Evolutionary conservation across 2,888 invertebrate species (phyloP).

Genomic region (Tromatobia lineatoria): DNA sequence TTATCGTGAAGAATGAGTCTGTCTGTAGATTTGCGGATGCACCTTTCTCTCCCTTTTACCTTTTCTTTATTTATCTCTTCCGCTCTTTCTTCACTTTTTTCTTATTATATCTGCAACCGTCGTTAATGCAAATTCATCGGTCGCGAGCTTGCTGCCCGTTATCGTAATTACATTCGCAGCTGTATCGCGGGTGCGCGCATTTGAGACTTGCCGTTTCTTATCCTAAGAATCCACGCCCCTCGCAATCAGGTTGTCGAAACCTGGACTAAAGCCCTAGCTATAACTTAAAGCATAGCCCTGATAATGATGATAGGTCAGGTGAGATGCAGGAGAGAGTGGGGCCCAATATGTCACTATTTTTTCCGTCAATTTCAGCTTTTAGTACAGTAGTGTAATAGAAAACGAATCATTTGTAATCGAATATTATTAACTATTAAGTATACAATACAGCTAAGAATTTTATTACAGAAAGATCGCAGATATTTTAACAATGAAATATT

Average conservation of each 20-base stretch:
- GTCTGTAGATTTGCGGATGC: slow-evolving; percentile 2
- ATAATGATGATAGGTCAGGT: neutral
- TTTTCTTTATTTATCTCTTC: slow-evolving; percentile 33
- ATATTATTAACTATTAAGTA: too few relatives aligned
- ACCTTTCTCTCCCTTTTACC: slow-evolving; percentile 9
- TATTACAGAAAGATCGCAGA: too few relatives aligned
- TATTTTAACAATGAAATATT: too few relatives aligned
- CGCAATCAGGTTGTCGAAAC: neutral
- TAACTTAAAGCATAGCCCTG: slow-evolving; percentile 4
- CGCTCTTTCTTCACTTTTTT: slow-evolving; percentile 43
- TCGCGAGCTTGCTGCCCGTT: slow-evolving; percentile 72
- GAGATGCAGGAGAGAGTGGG: too few relatives aligned
- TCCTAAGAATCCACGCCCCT: slow-evolving; percentile 45
- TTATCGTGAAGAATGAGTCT: slow-evolving; percentile 19
- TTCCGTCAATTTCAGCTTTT: too few relatives aligned
- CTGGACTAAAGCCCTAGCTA: neutral
- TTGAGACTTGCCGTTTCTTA: slow-evolving; percentile 77
- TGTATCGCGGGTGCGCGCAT: slow-evolving; percentile 75
- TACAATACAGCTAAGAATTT: too few relatives aligned
- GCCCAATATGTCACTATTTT: too few relatives aligned
- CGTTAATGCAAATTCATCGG: slow-evolving; percentile 79
- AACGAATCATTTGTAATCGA: too few relatives aligned
- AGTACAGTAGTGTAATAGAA: too few relatives aligned
- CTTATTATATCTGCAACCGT: slow-evolving; percentile 61
- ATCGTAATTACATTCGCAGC: slow-evolving; percentile 81